A percentile compares a stretch with the other conserved stretches of the same genome.
Evolutionary conservation across 2,888 invertebrate species (phyloP).

Genomic region (Tanytarsus gracilentus): DNA sequence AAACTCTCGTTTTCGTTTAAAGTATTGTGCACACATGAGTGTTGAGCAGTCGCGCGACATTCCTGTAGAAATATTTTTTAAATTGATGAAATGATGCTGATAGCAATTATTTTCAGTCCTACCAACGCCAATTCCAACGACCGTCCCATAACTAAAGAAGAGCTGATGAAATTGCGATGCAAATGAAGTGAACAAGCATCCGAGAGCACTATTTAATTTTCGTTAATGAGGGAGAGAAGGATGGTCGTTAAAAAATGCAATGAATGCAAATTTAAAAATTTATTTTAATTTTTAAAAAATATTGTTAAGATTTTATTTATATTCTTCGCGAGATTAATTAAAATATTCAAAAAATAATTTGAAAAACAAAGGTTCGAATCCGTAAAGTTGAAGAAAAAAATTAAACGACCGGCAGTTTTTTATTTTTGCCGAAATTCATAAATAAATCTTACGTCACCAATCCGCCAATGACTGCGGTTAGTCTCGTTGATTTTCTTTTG

Average conservation of each 20-base stretch:
- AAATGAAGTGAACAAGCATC: slow-evolving; percentile 82
- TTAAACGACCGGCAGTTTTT: too few species aligned
- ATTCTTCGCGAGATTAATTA: too few species aligned
- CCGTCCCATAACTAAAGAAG: slow-evolving; percentile 71
- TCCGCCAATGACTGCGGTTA: slow-evolving; percentile 80
- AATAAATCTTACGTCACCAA: slow-evolving; percentile 51
- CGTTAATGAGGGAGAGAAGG: too few species aligned
- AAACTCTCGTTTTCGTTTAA: slow-evolving; percentile 71
- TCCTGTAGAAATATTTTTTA: too few species aligned
- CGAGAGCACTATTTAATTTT: slow-evolving; percentile 61
- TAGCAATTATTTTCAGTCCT: too few species aligned
- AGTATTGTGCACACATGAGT: slow-evolving; percentile 84
- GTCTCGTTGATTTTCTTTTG: slow-evolving; percentile 74
- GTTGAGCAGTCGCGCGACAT: slow-evolving; percentile 78
- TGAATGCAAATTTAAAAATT: background rate
- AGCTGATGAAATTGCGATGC: slow-evolving; percentile 83
- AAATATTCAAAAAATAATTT: too few species aligned
- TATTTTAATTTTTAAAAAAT: background rate
- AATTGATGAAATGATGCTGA: too few species aligned
- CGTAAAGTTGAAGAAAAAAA: background rate
- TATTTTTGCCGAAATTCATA: too few species aligned
- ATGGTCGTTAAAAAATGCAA: background rate
- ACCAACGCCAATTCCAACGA: slow-evolving; percentile 73
- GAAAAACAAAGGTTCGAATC: too few species aligned
- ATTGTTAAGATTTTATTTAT: too few species aligned